Evolutionary conservation across 2,797 vertebrate species (phyloP).

Genomic region (Hephaestus fuliginosus): DNA sequence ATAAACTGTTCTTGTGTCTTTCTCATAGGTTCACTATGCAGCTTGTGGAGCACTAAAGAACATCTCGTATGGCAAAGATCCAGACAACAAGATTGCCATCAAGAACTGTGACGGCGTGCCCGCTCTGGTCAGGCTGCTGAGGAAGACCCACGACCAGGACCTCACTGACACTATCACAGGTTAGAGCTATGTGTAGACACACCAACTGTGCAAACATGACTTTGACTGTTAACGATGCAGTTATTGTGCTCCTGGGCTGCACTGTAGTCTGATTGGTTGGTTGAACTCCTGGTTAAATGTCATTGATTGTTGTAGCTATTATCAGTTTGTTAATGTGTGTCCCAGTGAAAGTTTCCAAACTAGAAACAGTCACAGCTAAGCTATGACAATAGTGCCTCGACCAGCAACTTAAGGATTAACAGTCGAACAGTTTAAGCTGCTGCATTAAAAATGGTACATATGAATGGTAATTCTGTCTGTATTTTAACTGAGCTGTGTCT

Average conservation of each 20-base stretch:
- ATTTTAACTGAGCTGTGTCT: not conserved
- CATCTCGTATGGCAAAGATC: slow-evolving; percentile 95
- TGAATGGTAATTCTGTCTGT: not conserved
- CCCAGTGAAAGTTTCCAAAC: not conserved
- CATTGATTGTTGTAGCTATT: not conserved
- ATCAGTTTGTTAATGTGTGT: too few species aligned
- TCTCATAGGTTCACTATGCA: slow-evolving; percentile 86
- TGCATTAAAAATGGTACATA: not conserved
- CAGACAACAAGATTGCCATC: slow-evolving; percentile 97
- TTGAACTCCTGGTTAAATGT: not conserved
- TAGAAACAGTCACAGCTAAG: too few species aligned
- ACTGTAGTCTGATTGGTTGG: not conserved
- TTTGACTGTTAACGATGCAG: not conserved
- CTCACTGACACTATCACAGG: slow-evolving; percentile 96
- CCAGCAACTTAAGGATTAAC: too few species aligned
- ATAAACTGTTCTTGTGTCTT: not conserved
- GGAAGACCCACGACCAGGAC: slow-evolving; percentile 93
- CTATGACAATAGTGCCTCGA: not conserved
- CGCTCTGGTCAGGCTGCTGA: slow-evolving; percentile 90
- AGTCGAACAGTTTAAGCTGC: not conserved
- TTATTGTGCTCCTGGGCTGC: not conserved
- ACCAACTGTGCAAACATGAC: not conserved
- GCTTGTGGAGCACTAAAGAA: slow-evolving; percentile 98
- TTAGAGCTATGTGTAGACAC: slow-evolving; percentile 52
- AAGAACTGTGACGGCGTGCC: slow-evolving; percentile 98